Evolutionary conservation across 2,797 vertebrate species (phyloP), one percentile per base, ranked within the genome.

Genomic region (Rachycentron canadum): DNA sequence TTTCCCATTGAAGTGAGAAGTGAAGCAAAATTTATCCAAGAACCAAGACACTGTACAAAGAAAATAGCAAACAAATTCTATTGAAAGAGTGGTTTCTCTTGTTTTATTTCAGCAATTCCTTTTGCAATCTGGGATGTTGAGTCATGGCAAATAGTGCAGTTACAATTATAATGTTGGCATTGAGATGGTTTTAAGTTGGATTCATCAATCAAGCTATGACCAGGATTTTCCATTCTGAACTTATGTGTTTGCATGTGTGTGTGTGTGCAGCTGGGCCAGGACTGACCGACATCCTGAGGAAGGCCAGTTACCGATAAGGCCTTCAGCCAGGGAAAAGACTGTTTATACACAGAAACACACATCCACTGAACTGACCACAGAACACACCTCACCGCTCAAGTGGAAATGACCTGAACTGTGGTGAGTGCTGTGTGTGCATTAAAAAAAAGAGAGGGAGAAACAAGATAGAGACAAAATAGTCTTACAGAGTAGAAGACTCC

Each of bases 201-300:
- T 47, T 36, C 34, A 36, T 10, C 7, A 53, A 75, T 47, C 16
- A 69, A 68, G 57, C 41, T 52, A 68, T 82, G 83, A 88, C 25
- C 60, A 84, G 36, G 13, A 63, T 63, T 85, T 92, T 87, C 83
- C 86, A 86, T 12, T 76, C 47, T 47, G 58, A 50, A 43, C 0
- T 1, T 47, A n/a, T 66, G 47, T 65, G 36, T 60, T 69, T 55
- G 28, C 80, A 56, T 82, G 65, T 78, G 63, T 71, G 68, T 68
- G 56, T 49, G 30, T 56, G 32, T 36, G 14, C 26, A 14, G 49
- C 45, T 68, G 68, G 13, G 60, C 66, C 73, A 74, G 81, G 70
- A 57, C 79, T 84, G 80, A 71, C 86, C 90, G 88, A 93, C 93
- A 93, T 95, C 94, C 94, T 94, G 92, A 93, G 94, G 94, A 95